Conservation (phyloP, 2,797 vertebrate genomes). For the Vireo griseus region DNA sequence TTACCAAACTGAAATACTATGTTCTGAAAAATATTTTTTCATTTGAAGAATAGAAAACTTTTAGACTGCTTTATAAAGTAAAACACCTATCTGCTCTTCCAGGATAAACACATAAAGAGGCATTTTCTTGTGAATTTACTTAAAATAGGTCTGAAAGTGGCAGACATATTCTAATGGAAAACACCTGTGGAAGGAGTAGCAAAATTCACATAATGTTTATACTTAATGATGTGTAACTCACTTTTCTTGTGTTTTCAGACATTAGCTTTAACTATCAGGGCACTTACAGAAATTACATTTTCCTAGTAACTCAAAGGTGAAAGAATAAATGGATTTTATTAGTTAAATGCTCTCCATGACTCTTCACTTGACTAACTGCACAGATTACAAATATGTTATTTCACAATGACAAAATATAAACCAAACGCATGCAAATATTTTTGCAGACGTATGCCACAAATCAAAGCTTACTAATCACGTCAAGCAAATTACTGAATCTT, state of each 20-base stretch:
- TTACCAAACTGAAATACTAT: slow-evolving; percentile 12
- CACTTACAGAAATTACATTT: not conserved
- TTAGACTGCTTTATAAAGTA: not conserved
- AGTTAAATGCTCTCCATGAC: not conserved
- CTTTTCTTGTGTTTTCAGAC: not conserved
- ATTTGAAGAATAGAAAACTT: slow-evolving; percentile 41
- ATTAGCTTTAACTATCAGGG: not conserved
- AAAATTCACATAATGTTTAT: slow-evolving; percentile 1
- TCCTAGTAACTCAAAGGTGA: not conserved
- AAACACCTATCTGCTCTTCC: slow-evolving; percentile 17
- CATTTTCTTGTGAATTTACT: slow-evolving; percentile 52
- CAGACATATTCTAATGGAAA: slow-evolving; percentile 56
- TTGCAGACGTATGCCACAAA: not conserved
- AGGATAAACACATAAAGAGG: slow-evolving; percentile 39
- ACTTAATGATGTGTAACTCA: not conserved
- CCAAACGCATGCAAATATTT: not conserved
- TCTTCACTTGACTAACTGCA: not conserved
- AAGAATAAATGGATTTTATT: not conserved
- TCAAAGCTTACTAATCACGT: not conserved
- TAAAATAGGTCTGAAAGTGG: slow-evolving; percentile 37
- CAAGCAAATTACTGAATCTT: not conserved
- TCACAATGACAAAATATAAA: not conserved
- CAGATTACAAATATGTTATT: not conserved
- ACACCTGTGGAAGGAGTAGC: slow-evolving; percentile 9
- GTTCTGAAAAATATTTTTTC: slow-evolving; percentile 33